phyloP scores from a whole-genome alignment of 2,888 invertebrate species.

The Papilio elwesi region DNA sequence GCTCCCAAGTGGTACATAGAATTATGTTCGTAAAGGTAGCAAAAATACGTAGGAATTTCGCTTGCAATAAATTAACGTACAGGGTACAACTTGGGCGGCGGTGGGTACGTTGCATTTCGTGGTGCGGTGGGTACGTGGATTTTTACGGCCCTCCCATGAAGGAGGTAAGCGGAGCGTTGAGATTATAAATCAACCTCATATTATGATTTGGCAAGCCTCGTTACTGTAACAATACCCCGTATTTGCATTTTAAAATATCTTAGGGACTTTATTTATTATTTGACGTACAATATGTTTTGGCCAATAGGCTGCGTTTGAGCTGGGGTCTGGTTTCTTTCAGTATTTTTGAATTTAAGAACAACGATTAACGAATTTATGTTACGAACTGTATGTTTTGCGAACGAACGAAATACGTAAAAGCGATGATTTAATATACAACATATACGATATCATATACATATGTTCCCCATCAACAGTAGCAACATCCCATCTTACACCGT shows the following conservation, averaged over 20 bases:
- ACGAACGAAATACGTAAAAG: too few relatives aligned
- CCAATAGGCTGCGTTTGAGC: slow-evolving; percentile 54
- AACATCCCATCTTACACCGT: too few relatives aligned
- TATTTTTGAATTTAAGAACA: slow-evolving; percentile 66
- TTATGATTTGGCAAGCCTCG: slow-evolving; percentile 86
- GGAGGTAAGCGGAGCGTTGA: slow-evolving; percentile 77
- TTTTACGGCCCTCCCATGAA: slow-evolving; percentile 81
- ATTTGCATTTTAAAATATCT: slow-evolving; percentile 85
- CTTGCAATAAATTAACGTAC: not conserved
- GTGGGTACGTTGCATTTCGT: slow-evolving; percentile 53
- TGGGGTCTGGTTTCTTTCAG: slow-evolving; percentile 61
- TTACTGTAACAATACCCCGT: slow-evolving; percentile 85
- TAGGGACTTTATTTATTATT: slow-evolving; percentile 72
- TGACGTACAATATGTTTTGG: slow-evolving; percentile 65
- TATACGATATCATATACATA: too few relatives aligned
- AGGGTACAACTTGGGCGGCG: slow-evolving; percentile 1
- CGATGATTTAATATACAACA: too few relatives aligned
- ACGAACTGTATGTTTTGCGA: too few relatives aligned
- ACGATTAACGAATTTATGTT: not conserved
- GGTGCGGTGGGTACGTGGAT: slow-evolving; percentile 49
- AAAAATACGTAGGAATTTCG: slow-evolving; percentile 25
- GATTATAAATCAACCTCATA: slow-evolving; percentile 83
- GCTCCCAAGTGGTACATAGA: slow-evolving; percentile 28
- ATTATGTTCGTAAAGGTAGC: slow-evolving; percentile 24
- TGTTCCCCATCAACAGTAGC: too few relatives aligned